These are phyloP conservation scores for Chlorodrepanis virens DNA, from an alignment of 2,113 vertebrate genomes.

Conservation along the genomic window DNA sequence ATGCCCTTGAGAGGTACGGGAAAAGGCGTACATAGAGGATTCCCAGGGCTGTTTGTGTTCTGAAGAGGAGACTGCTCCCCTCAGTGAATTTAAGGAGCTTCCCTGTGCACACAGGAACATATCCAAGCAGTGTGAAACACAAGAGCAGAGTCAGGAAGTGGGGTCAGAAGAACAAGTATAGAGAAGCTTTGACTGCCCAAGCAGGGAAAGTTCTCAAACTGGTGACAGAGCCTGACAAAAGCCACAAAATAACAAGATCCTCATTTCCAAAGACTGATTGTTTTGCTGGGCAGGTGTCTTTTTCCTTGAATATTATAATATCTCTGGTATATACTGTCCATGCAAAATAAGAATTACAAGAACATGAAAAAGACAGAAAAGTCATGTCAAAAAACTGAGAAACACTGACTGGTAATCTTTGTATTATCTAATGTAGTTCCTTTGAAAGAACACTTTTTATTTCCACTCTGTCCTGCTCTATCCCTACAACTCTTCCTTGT, in stretches of 20 bases:
- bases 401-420: neutral
- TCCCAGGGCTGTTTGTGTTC: neutral
- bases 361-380: neutral
- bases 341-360: neutral
- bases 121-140: neutral
- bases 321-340: neutral
- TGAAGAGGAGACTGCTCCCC: neutral
- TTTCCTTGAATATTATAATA: neutral
- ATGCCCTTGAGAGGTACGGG: neutral
- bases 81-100: neutral
- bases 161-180: neutral
- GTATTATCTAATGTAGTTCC: neutral
- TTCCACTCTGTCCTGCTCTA: neutral
- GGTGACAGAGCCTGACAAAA: neutral
- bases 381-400: neutral
- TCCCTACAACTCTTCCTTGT: neutral
- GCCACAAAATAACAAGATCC: neutral
- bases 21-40: neutral
- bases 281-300: neutral
- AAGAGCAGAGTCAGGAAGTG: neutral
- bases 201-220: neutral
- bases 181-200: neutral
- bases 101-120: neutral
- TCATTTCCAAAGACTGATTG: neutral
- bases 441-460: neutral